These are phyloP conservation scores for Alosa sapidissima DNA, from an alignment of 2,797 vertebrate species.

Conservation along the genomic window DNA sequence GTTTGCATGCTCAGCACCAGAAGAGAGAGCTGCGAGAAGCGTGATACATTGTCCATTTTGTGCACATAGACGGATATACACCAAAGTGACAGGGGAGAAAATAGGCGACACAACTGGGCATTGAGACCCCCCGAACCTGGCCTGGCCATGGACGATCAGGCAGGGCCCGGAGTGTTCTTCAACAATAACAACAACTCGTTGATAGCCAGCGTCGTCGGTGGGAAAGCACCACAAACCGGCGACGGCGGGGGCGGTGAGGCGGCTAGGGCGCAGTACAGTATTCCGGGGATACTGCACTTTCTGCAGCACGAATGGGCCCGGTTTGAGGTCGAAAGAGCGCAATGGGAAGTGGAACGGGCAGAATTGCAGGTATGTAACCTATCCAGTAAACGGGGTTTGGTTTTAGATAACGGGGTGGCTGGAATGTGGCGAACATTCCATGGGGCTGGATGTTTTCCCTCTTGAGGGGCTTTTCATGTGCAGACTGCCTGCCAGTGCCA, in stretches of 20 bases:
- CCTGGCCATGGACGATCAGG: conserved; percentile 98
- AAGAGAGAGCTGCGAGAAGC: conserved; percentile 41
- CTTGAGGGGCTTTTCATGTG: not conserved
- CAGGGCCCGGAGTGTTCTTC: conserved; percentile 96
- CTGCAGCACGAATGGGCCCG: conserved; percentile 99
- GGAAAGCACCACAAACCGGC: conserved; percentile 73
- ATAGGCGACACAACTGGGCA: conserved; percentile 27
- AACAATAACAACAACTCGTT: conserved; percentile 93
- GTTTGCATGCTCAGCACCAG: conserved; percentile 43
- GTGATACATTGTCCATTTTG: conserved; percentile 40
- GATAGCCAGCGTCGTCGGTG: conserved; percentile 75
- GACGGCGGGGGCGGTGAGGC: conserved; percentile 83
- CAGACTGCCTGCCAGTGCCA: not conserved
- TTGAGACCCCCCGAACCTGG: conserved; percentile 59
- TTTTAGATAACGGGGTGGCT: conserved; percentile 1
- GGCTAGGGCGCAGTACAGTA: conserved; percentile 92
- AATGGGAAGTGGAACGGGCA: conserved; percentile 96
- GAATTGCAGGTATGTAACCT: conserved; percentile 93
- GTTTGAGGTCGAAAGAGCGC: conserved; percentile 95
- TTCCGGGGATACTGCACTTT: conserved; percentile 98
- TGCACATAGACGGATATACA: conserved; percentile 44
- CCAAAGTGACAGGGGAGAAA: conserved; percentile 24
- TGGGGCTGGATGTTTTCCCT: conserved; percentile 24
- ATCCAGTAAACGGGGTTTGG: not conserved
- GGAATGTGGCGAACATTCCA: conserved; percentile 24